Evolutionary conservation across 2,797 vertebrate genomes (phyloP).

Genomic region (Lophius americanus): DNA sequence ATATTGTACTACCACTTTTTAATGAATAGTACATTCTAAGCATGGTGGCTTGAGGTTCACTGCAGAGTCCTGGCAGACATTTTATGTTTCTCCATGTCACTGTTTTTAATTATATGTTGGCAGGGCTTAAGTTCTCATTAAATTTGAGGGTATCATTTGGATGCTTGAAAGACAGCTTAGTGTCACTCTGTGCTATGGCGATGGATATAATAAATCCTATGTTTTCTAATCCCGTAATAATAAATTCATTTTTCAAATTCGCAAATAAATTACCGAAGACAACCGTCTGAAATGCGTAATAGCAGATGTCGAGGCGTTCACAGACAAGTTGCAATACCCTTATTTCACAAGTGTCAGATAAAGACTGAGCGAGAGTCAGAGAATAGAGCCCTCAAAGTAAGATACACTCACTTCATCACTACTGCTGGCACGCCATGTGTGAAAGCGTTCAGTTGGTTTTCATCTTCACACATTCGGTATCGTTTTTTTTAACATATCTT

Average conservation of each 20-base stretch:
- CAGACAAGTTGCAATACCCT: slow-evolving; percentile 70
- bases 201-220: slow-evolving; percentile 81
- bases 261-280: slow-evolving; percentile 80
- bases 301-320: slow-evolving; percentile 73
- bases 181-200: slow-evolving; percentile 79
- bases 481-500: too few relatives aligned
- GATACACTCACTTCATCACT: slow-evolving; percentile 9
- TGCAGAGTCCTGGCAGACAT: slow-evolving; percentile 53
- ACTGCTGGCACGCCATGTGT: background rate
- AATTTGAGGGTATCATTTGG: slow-evolving; percentile 82
- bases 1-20: slow-evolving; percentile 34
- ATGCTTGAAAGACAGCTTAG: slow-evolving; percentile 85
- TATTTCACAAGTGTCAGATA: slow-evolving; percentile 74
- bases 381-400: slow-evolving; percentile 17
- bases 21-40: slow-evolving; percentile 50
- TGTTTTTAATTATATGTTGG: slow-evolving; percentile 86
- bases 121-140: slow-evolving; percentile 85
- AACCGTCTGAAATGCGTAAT: slow-evolving; percentile 77
- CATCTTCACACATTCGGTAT: background rate
- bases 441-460: slow-evolving; percentile 7
- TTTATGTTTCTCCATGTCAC: slow-evolving; percentile 75
- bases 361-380: slow-evolving; percentile 61
- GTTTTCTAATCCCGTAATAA: slow-evolving; percentile 83
- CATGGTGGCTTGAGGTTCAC: slow-evolving; percentile 51
- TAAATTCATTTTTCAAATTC: slow-evolving; percentile 83